Evolutionary conservation across 2,888 invertebrate species (phyloP), one percentile per base, ranked within the genome.

Genomic region (Neoaliturus tenellus): DNA sequence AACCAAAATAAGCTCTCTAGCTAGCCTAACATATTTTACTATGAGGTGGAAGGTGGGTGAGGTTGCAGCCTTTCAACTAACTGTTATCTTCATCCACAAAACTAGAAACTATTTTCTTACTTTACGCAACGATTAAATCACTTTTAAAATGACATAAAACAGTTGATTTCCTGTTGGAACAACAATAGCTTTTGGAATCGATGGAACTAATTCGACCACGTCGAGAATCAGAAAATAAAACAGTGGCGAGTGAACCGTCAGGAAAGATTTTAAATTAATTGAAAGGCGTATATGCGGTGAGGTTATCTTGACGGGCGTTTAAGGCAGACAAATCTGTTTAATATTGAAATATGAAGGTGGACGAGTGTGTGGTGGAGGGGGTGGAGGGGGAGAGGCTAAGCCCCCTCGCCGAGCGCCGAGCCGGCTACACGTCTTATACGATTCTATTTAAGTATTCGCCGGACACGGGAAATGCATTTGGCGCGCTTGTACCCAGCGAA

Each of bases 391-490:
- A 41, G 75, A 41, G 25, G 41, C 2, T 44, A 41, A 44, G 44
- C 75, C 14, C 67, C n/a, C n/a, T n/a, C 10, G 44, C 28, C 62
- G 17, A n/a, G 23, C 41, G 67, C 67, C 23, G 31, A 6, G 31
- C 35, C 69, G 51, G 80, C 20, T 55, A 80, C 80, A 62, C 33
- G 80, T 81, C 81, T 69, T 48, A 48, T 81, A 69, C 81, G 81
- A 69, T 81, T 81, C 81, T 81, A 69, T 81, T 81, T 48, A 81
- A 81, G 81, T 69, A 81, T 81, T 81, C 71, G n/a, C 44, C 20
- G 69, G 69, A 81, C 81, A 81, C 51, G 81, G 81, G 62, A 81
- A 81, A 69, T 81, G 81, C 81, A 81, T 81, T 81, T 81, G 81
- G 81, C 69, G 81, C 55, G 80, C 69, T 48, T 81, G 67, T 67